Percentiles rank a stretch among this genome's conserved stretches.
Conservation (phyloP, 2,888 invertebrate genomes). For the Eupithecia inturbata region DNA sequence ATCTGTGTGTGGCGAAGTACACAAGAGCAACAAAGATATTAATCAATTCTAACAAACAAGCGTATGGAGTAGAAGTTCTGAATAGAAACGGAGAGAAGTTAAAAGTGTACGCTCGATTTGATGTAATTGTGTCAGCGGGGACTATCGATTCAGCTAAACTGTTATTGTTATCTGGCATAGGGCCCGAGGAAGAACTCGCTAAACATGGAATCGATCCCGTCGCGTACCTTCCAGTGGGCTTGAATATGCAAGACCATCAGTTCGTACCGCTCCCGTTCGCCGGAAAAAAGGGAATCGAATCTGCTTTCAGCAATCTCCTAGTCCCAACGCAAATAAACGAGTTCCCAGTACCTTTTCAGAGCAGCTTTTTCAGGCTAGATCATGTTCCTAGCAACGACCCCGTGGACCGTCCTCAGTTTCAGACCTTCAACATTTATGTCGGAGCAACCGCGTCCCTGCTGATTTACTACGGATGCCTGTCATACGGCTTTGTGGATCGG, state of each 20-base stretch:
- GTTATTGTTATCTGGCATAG: constrained; percentile 72
- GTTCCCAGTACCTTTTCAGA: constrained; percentile 63
- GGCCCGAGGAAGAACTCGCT: constrained; percentile 60
- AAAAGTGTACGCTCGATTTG: constrained; percentile 59
- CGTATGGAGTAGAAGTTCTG: constrained; percentile 63
- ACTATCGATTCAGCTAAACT: constrained; percentile 69
- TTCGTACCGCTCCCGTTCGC: constrained; percentile 55
- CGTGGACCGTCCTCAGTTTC: constrained; percentile 61
- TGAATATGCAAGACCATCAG: constrained; percentile 71
- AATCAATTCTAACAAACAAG: constrained; percentile 55
- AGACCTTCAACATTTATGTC: constrained; percentile 64
- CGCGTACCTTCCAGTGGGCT: constrained; percentile 70
- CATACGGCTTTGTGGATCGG: constrained; percentile 47
- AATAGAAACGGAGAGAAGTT: constrained; percentile 52
- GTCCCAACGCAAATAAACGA: constrained; percentile 51
- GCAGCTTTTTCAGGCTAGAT: constrained; percentile 60
- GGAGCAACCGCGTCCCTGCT: constrained; percentile 63
- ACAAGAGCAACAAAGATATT: constrained; percentile 65
- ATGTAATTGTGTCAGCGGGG: constrained; percentile 73
- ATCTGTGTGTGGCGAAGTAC: constrained; percentile 65
- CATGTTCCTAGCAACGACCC: constrained; percentile 34
- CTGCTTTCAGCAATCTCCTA: constrained; percentile 62
- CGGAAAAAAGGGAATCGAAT: constrained; percentile 59
- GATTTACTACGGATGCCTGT: constrained; percentile 54
- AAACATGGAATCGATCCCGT: constrained; percentile 58